Evolutionary conservation across 2,113 vertebrate genomes (phyloP).

Genomic region (Naja naja): DNA sequence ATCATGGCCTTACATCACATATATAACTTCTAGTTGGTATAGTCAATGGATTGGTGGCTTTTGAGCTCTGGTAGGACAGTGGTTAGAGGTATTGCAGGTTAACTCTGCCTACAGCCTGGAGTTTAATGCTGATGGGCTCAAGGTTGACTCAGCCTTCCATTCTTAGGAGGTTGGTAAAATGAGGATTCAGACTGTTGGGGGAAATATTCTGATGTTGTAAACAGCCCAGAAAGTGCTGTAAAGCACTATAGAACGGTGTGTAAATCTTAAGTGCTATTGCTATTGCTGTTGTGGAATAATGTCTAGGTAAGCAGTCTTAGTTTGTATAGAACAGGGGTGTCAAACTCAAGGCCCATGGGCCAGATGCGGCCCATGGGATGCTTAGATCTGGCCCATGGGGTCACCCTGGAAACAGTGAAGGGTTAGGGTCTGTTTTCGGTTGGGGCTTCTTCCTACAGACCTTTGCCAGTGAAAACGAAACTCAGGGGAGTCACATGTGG

Average conservation of each 20-base stretch:
- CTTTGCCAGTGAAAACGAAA: too few relatives aligned
- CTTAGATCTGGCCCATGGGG: too few relatives aligned
- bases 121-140: background rate
- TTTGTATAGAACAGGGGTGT: background rate
- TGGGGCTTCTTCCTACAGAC: too few relatives aligned
- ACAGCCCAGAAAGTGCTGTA: background rate
- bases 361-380: too few relatives aligned
- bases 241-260: background rate
- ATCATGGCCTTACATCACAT: background rate
- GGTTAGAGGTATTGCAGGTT: background rate
- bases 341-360: too few relatives aligned
- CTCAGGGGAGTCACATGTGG: too few relatives aligned
- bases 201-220: background rate
- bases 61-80: background rate
- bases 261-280: background rate
- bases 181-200: background rate
- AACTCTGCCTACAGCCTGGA: background rate
- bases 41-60: background rate
- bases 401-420: too few relatives aligned
- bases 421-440: too few relatives aligned
- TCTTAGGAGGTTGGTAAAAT: background rate
- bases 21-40: background rate
- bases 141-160: background rate
- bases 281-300: background rate
- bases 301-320: background rate